phyloP scores from a whole-genome alignment of 2,888 invertebrate species.

The Cosmopolites sordidus region DNA sequence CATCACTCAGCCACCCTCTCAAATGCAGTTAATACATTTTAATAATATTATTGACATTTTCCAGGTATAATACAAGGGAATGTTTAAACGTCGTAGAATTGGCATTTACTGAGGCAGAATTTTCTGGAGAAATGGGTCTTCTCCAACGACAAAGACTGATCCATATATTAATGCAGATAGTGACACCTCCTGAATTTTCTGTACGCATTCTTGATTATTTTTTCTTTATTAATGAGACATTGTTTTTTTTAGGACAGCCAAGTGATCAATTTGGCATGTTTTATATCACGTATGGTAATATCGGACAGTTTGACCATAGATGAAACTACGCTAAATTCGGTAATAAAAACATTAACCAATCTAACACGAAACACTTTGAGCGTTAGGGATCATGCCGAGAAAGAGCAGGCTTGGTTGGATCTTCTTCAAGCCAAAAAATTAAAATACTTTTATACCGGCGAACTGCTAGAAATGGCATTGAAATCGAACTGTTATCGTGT shows the following conservation, averaged over 20 bases:
- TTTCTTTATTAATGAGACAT: constrained; percentile 1
- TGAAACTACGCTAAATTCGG: constrained; percentile 53
- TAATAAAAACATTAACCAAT: constrained; percentile 51
- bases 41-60: constrained; percentile 2
- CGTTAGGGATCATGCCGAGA: constrained; percentile 57
- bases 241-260: constrained; percentile 51
- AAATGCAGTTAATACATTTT: too few species aligned
- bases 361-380: constrained; percentile 37
- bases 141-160: constrained; percentile 71
- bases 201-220: constrained; percentile 42
- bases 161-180: constrained; percentile 72
- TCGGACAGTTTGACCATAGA: constrained; percentile 44
- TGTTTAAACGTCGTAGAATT: constrained; percentile 80
- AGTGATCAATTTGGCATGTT: constrained; percentile 45
- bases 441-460: constrained; percentile 54
- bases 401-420: constrained; percentile 71
- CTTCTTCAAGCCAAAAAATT: constrained; percentile 61
- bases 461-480: constrained; percentile 59
- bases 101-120: constrained; percentile 79
- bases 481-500: constrained; percentile 67
- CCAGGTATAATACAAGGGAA: constrained; percentile 79
- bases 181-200: constrained; percentile 63
- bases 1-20: too few species aligned
- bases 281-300: constrained; percentile 43
- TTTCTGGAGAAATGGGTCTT: constrained; percentile 66